Percentiles rank a stretch among this genome's conserved stretches.
These are phyloP conservation scores for Lithobates pipiens DNA, from an alignment of 2,797 vertebrate species.

Conservation along the genomic window DNA sequence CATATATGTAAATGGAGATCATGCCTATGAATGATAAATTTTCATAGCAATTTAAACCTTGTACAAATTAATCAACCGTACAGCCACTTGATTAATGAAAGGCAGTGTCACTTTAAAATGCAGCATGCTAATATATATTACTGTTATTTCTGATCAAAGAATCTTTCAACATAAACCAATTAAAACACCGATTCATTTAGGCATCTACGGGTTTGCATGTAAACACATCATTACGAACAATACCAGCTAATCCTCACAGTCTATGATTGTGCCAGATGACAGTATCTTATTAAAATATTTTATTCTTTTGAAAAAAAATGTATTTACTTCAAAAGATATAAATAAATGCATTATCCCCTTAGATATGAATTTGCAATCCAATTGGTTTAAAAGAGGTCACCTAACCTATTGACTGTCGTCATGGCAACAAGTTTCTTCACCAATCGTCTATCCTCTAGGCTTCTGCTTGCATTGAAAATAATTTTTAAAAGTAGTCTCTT, in stretches of 20 bases:
- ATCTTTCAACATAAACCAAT: conserved; percentile 84
- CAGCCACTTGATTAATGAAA: conserved; percentile 89
- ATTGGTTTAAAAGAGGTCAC: conserved; percentile 63
- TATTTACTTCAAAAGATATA: conserved; percentile 59
- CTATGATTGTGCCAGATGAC: conserved; percentile 33
- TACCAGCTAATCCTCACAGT: conserved; percentile 43
- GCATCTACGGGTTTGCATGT: conserved; percentile 73
- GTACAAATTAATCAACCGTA: conserved; percentile 88
- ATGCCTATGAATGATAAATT: conserved; percentile 89
- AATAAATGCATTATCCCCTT: conserved; percentile 63
- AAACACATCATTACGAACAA: conserved; percentile 61
- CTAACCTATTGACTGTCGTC: conserved; percentile 62
- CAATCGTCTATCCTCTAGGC: conserved; percentile 54
- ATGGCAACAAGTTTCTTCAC: conserved; percentile 60
- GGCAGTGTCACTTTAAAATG: conserved; percentile 85
- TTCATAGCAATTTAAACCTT: conserved; percentile 88
- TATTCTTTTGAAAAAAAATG: conserved; percentile 54
- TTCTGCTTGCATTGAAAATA: conserved; percentile 56
- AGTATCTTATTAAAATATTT: conserved; percentile 61
- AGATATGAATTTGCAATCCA: conserved; percentile 63
- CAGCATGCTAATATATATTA: conserved; percentile 86
- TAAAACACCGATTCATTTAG: conserved; percentile 80
- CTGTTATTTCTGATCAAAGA: conserved; percentile 84
- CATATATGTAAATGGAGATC: conserved; percentile 88
- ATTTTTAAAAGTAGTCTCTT: conserved; percentile 62